These are phyloP conservation scores for Athetis lepigone DNA, from an alignment of 2,888 invertebrate genomes.

Conservation along the genomic window DNA sequence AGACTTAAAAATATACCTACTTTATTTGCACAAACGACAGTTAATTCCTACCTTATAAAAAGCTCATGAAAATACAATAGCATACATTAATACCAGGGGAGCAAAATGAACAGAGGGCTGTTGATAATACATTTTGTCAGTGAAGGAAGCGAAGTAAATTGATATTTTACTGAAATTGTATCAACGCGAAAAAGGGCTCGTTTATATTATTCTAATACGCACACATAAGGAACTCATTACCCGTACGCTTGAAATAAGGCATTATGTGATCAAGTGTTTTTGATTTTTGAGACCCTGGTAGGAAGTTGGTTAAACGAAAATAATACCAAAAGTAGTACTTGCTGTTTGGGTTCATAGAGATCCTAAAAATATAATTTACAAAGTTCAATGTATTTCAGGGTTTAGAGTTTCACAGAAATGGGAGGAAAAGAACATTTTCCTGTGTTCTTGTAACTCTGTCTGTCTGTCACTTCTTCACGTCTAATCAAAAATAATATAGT, in stretches of 20 bases:
- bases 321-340: too few relatives aligned
- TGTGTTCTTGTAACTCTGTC: too few relatives aligned
- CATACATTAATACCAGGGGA: conserved; percentile 28
- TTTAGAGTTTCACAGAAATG: too few relatives aligned
- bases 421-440: too few relatives aligned
- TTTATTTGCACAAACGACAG: conserved; percentile 11
- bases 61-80: conserved; percentile 32
- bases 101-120: conserved; percentile 5
- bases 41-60: conserved; percentile 24
- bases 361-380: too few relatives aligned
- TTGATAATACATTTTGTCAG: conserved; percentile 28
- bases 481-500: too few relatives aligned
- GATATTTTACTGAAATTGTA: conserved; percentile 24
- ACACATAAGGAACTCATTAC: not conserved
- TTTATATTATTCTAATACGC: not conserved
- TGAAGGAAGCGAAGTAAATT: conserved; percentile 18
- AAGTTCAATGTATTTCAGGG: too few relatives aligned
- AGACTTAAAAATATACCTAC: too few relatives aligned
- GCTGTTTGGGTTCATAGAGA: too few relatives aligned
- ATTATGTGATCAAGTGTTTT: not conserved
- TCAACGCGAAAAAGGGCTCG: not conserved
- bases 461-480: too few relatives aligned
- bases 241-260: not conserved
- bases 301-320: not conserved
- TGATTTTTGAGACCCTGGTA: not conserved